Evolutionary conservation across 2,797 vertebrate species (phyloP).

Genomic region (Huso huso): DNA sequence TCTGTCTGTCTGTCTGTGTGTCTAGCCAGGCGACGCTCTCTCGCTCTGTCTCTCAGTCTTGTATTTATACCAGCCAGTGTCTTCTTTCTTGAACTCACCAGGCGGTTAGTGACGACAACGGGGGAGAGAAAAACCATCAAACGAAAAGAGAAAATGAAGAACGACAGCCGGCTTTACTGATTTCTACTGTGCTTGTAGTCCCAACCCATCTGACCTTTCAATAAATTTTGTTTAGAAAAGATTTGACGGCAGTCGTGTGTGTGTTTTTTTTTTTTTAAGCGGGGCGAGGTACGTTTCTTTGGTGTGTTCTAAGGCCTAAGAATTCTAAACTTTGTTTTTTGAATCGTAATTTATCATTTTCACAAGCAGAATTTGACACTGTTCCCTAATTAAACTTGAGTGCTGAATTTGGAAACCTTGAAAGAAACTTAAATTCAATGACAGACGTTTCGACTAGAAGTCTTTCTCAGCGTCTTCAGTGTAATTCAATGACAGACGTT

Average conservation of each 20-base stretch:
- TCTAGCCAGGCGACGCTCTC: too few relatives aligned
- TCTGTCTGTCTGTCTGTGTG: too few relatives aligned
- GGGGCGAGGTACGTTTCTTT: neutral
- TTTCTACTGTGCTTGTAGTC: slow-evolving; percentile 12
- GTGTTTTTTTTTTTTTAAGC: slow-evolving; percentile 16
- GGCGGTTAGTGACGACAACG: slow-evolving; percentile 14
- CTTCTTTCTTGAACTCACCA: slow-evolving; percentile 8
- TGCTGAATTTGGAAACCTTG: too few relatives aligned
- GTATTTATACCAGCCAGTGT: slow-evolving; percentile 24
- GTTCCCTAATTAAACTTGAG: too few relatives aligned
- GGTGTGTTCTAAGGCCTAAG: too few relatives aligned
- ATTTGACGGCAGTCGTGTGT: slow-evolving; percentile 18
- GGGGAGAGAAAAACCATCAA: slow-evolving; percentile 12
- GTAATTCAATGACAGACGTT: too few relatives aligned
- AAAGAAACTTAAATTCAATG: too few relatives aligned
- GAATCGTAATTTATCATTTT: too few relatives aligned
- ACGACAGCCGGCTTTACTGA: neutral
- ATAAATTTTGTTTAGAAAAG: slow-evolving; percentile 39
- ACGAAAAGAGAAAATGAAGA: neutral
- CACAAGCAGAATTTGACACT: too few relatives aligned
- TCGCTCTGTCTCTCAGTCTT: slow-evolving; percentile 1
- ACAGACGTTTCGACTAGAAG: too few relatives aligned
- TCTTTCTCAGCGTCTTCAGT: too few relatives aligned
- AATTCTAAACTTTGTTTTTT: too few relatives aligned
- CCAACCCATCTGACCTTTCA: slow-evolving; percentile 28